Percentiles rank a stretch among this genome's conserved stretches.
Evolutionary conservation across 1,140 invertebrate genomes (phyloP).

Genomic region (Cherax destructor): DNA sequence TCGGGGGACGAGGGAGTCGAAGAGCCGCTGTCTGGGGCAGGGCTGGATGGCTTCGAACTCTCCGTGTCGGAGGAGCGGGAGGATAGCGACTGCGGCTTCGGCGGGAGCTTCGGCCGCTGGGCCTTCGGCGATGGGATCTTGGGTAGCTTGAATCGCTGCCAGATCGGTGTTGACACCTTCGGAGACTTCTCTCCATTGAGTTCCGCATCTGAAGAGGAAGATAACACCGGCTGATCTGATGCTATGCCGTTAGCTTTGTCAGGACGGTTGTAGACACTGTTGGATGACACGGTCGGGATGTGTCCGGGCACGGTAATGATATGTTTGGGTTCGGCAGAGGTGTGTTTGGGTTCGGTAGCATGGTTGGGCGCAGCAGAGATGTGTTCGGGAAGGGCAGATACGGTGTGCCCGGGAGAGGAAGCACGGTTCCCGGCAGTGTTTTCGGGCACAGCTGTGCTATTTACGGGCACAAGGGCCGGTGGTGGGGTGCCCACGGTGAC

Average conservation of each 20-base stretch:
- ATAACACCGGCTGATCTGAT: not conserved
- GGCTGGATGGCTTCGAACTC: slow-evolving; percentile 31
- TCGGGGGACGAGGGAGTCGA: slow-evolving; percentile 60
- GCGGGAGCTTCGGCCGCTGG: slow-evolving; percentile 43
- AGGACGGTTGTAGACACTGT: not conserved
- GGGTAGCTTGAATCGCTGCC: slow-evolving; percentile 58
- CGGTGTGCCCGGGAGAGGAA: slow-evolving; percentile 3
- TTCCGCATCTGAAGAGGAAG: slow-evolving; percentile 37
- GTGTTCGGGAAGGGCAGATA: slow-evolving; percentile 1
- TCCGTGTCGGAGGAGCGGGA: slow-evolving; percentile 56
- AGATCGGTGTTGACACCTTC: slow-evolving; percentile 31
- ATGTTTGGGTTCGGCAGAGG: not conserved
- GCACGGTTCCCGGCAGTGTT: not conserved
- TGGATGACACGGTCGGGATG: not conserved
- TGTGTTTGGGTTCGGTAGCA: too few relatives aligned
- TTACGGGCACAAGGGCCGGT: not conserved
- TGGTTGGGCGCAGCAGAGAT: not conserved
- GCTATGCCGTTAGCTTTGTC: slow-evolving; percentile 23
- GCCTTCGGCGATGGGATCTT: slow-evolving; percentile 56
- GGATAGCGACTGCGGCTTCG: slow-evolving; percentile 51
- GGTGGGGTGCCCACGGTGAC: not conserved
- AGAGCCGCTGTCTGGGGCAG: slow-evolving; percentile 44
- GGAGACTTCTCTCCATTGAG: slow-evolving; percentile 26
- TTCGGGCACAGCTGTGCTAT: not conserved
- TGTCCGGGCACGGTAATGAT: not conserved